Evolutionary conservation across 2,888 invertebrate species (phyloP).

Genomic region (Vandiemenella viatica): DNA sequence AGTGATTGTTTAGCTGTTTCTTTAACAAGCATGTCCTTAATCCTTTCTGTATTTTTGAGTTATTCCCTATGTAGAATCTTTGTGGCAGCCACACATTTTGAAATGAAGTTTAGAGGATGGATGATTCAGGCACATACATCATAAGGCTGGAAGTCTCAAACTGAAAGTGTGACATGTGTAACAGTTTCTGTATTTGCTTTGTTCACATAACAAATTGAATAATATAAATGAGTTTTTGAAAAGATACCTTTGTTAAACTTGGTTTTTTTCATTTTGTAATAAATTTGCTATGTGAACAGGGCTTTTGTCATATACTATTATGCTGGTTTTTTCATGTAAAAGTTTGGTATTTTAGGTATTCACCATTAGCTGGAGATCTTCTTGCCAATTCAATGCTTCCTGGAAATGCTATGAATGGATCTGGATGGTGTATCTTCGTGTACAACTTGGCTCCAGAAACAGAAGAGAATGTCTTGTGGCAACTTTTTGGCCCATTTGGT

Average conservation of each 20-base stretch:
- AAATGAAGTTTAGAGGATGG: too few relatives aligned
- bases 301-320: constrained; percentile 1
- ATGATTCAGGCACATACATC: too few relatives aligned
- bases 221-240: too few relatives aligned
- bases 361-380: constrained; percentile 68
- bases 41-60: constrained; percentile 15
- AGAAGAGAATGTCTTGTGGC: constrained; percentile 83
- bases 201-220: too few relatives aligned
- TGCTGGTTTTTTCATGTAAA: constrained; percentile 7
- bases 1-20: constrained; percentile 20
- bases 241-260: not conserved
- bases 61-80: constrained; percentile 7
- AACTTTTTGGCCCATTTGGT: constrained; percentile 92
- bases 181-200: too few relatives aligned
- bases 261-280: not conserved
- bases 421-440: constrained; percentile 86
- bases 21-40: constrained; percentile 19
- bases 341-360: constrained; percentile 41
- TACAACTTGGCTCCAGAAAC: constrained; percentile 86
- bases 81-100: constrained; percentile 5
- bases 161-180: too few relatives aligned
- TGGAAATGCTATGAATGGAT: constrained; percentile 71
- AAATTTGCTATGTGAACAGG: not conserved
- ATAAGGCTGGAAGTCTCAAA: too few relatives aligned
- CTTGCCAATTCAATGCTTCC: constrained; percentile 66